Evolutionary conservation across 1,140 invertebrate genomes (phyloP).

Genomic region (Spodoptera frugiperda): DNA sequence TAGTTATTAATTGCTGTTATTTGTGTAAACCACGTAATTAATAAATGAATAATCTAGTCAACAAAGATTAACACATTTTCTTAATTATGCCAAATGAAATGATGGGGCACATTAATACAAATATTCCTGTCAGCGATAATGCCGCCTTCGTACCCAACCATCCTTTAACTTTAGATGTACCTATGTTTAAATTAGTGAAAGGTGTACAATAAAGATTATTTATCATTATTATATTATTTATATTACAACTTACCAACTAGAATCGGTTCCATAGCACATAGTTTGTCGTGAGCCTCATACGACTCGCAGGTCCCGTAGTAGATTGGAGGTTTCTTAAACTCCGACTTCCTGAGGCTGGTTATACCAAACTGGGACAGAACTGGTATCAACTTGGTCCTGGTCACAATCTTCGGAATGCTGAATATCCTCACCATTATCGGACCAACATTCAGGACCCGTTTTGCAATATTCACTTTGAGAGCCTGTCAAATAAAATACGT

Average conservation of each 20-base stretch:
- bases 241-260: conserved; percentile 19
- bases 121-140: too few species aligned
- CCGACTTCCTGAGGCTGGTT: conserved; percentile 16
- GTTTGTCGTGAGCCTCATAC: conserved; percentile 1
- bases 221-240: too few species aligned
- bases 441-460: not conserved
- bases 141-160: too few species aligned
- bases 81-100: too few species aligned
- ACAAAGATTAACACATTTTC: too few species aligned
- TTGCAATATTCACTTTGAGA: conserved; percentile 70
- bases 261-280: not conserved
- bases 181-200: too few species aligned
- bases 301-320: conserved; percentile 2
- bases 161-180: too few species aligned
- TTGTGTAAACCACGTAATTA: too few species aligned
- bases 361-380: not conserved
- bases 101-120: too few species aligned
- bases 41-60: too few species aligned
- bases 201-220: too few species aligned
- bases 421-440: conserved; percentile 5
- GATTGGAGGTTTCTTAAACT: not conserved
- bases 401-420: not conserved
- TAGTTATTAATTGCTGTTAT: too few species aligned
- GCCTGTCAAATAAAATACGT: conserved; percentile 52
- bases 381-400: not conserved